A percentile compares a stretch with the other conserved stretches of the same genome.
Conservation (phyloP, 2,113 vertebrate species). For the Phainopepla nitens region DNA sequence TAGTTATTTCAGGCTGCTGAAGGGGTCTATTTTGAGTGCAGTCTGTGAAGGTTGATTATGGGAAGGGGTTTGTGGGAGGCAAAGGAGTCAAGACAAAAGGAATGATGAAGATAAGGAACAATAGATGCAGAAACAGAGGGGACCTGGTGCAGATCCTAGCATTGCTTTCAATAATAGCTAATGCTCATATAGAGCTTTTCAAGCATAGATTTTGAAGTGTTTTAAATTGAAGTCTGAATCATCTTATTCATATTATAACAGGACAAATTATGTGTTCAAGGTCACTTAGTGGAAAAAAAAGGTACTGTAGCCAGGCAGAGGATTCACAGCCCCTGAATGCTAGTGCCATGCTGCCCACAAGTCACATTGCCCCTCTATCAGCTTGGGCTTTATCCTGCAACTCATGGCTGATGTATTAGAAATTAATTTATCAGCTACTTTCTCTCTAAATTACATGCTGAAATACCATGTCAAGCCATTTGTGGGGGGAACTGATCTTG, state of each 20-base stretch:
- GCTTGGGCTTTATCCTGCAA: not conserved
- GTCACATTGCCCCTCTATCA: not conserved
- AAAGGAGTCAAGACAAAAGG: not conserved
- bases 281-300: not conserved
- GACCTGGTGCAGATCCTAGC: not conserved
- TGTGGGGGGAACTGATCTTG: not conserved
- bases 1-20: not conserved
- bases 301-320: not conserved
- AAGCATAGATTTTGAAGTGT: not conserved
- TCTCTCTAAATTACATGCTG: not conserved
- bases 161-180: not conserved
- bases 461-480: not conserved
- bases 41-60: not conserved
- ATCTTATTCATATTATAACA: not conserved
- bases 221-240: not conserved
- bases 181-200: not conserved
- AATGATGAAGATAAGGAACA: not conserved
- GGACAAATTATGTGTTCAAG: not conserved
- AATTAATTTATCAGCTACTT: not conserved
- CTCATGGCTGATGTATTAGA: not conserved
- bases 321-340: not conserved
- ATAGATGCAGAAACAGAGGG: not conserved
- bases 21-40: not conserved
- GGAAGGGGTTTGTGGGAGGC: not conserved
- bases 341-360: not conserved